Evolutionary conservation across 2,113 vertebrate species (phyloP).

Genomic region (Fregetta grallaria): DNA sequence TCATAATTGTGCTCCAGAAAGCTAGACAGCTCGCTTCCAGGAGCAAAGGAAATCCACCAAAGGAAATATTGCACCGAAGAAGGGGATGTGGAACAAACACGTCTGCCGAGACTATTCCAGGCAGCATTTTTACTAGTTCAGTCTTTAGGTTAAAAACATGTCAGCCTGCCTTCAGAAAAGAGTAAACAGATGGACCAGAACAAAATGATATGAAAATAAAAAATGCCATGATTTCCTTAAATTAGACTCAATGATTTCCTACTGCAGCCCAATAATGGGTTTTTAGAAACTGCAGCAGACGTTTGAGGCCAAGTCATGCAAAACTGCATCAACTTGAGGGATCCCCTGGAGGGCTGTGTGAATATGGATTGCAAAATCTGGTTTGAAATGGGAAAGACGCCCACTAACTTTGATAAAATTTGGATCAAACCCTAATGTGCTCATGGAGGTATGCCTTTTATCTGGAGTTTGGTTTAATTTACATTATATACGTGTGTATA

Average conservation of each 20-base stretch:
- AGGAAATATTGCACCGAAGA: background rate
- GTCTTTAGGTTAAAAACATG: background rate
- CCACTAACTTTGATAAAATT: constrained; percentile 29
- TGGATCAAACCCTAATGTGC: constrained; percentile 14
- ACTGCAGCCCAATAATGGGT: constrained; percentile 4
- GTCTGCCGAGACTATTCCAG: background rate
- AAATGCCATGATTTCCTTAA: constrained; percentile 19
- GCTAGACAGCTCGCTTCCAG: constrained; percentile 14
- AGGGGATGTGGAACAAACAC: background rate
- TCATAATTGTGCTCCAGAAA: background rate
- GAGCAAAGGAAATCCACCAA: constrained; percentile 41
- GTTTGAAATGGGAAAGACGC: constrained; percentile 18
- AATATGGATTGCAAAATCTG: constrained; percentile 47
- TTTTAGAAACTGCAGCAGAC: constrained; percentile 42
- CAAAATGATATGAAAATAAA: constrained; percentile 33
- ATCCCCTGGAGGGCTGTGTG: constrained; percentile 35
- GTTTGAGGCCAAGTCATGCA: constrained; percentile 37
- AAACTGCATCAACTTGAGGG: constrained; percentile 31
- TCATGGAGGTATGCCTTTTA: constrained; percentile 4
- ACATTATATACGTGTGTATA: background rate
- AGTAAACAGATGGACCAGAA: constrained; percentile 7
- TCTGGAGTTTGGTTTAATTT: constrained; percentile 11
- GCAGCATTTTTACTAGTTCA: background rate
- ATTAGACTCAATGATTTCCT: constrained; percentile 54
- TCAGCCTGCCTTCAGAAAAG: background rate